Percentiles rank a stretch among this genome's conserved stretches.
phyloP scores from a whole-genome alignment of 2,888 invertebrate species.

The Malthinus flaveolus region DNA sequence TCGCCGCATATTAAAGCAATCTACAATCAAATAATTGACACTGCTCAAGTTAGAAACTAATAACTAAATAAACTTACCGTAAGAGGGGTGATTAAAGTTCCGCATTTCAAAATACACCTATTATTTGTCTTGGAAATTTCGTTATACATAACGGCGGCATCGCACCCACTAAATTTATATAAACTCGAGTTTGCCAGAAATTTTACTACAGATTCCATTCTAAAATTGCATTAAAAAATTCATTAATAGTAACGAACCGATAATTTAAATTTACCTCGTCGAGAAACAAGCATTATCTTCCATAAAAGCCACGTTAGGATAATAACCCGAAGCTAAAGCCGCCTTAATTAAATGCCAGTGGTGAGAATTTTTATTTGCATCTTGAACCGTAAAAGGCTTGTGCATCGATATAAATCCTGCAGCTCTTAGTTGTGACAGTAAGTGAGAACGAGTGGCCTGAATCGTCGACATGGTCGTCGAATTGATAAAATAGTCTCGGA shows the following conservation, averaged over 20 bases:
- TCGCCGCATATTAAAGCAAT: slow-evolving; percentile 43
- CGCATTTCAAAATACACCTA: slow-evolving; percentile 74
- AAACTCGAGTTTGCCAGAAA: slow-evolving; percentile 68
- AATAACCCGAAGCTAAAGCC: slow-evolving; percentile 84
- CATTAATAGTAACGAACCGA: background rate
- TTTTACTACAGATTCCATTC: slow-evolving; percentile 63
- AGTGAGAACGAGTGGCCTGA: slow-evolving; percentile 78
- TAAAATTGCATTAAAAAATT: slow-evolving; percentile 44
- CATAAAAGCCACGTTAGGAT: slow-evolving; percentile 77
- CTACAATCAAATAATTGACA: slow-evolving; percentile 30
- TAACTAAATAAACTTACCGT: slow-evolving; percentile 58
- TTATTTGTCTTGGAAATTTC: slow-evolving; percentile 76
- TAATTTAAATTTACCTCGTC: slow-evolving; percentile 50
- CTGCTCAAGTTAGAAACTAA: background rate
- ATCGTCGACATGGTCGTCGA: slow-evolving; percentile 89
- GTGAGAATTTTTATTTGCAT: slow-evolving; percentile 81
- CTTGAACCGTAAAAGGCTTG: slow-evolving; percentile 69
- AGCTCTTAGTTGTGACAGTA: slow-evolving; percentile 78
- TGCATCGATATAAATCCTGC: slow-evolving; percentile 71
- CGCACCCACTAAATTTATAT: slow-evolving; percentile 45
- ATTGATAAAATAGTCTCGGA: slow-evolving; percentile 72
- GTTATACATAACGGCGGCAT: slow-evolving; percentile 68
- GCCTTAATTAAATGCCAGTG: slow-evolving; percentile 92
- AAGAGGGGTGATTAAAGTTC: slow-evolving; percentile 79
- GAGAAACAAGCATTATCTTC: slow-evolving; percentile 56